Percentiles rank a stretch among this genome's conserved stretches.
Evolutionary conservation across 2,797 vertebrate species (phyloP).

Genomic region (Fundulus diaphanus): DNA sequence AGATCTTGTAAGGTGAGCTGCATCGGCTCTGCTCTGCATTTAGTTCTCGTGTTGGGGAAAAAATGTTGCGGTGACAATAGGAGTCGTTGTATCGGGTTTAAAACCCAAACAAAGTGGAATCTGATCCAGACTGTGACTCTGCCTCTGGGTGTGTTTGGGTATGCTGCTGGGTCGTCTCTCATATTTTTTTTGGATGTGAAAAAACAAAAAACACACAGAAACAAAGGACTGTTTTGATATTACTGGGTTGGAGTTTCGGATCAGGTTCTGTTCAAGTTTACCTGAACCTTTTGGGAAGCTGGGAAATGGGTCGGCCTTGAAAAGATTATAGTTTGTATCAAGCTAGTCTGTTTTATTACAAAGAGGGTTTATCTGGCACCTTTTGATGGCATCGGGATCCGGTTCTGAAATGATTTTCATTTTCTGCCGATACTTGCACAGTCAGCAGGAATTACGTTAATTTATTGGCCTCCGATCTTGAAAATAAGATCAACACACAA

Average conservation of each 20-base stretch:
- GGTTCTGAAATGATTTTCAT: too few relatives aligned
- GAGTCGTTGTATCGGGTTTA: not conserved
- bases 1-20: not conserved
- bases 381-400: too few relatives aligned
- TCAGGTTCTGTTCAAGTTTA: not conserved
- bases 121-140: not conserved
- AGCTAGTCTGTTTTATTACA: not conserved
- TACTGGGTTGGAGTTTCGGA: not conserved
- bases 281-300: not conserved
- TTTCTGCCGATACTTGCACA: too few relatives aligned
- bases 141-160: not conserved
- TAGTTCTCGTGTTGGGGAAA: too few relatives aligned
- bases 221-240: not conserved
- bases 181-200: not conserved
- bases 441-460: too few relatives aligned
- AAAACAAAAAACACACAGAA: not conserved
- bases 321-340: not conserved
- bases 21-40: not conserved
- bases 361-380: too few relatives aligned
- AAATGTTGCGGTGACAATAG: not conserved
- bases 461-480: too few relatives aligned
- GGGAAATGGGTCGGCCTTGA: too few relatives aligned
- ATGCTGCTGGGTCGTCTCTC: not conserved
- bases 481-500: too few relatives aligned
- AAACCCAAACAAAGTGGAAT: too few relatives aligned